These are phyloP conservation scores for Cryptomyrus ogoouensis DNA, from an alignment of 2,113 vertebrate genomes.

Conservation along the genomic window DNA sequence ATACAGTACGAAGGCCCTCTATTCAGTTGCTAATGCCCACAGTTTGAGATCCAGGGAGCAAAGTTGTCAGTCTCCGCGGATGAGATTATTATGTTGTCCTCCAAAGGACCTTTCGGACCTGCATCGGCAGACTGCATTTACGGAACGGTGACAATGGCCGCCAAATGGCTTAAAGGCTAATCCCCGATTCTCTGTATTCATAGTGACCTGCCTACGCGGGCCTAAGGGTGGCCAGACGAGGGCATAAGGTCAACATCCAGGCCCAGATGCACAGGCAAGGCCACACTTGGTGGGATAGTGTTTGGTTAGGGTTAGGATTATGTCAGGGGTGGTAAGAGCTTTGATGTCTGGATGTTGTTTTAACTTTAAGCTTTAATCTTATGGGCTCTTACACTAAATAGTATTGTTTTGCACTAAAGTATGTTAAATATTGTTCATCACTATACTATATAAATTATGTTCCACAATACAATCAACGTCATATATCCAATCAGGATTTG, in stretches of 20 bases:
- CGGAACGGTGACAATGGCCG: slow-evolving; percentile 63
- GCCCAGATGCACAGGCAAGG: slow-evolving; percentile 56
- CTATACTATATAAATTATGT: neutral
- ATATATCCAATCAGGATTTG: neutral
- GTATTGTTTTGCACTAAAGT: neutral
- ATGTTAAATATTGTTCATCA: neutral
- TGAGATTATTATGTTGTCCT: slow-evolving; percentile 67
- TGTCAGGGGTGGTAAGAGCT: slow-evolving; percentile 32
- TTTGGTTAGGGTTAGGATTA: slow-evolving; percentile 40
- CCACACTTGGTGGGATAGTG: slow-evolving; percentile 29
- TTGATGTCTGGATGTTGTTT: neutral
- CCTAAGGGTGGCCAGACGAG: slow-evolving; percentile 57
- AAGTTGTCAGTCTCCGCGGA: slow-evolving; percentile 72
- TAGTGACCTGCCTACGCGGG: slow-evolving; percentile 64
- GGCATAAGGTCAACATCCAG: slow-evolving; percentile 66
- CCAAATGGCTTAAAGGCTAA: slow-evolving; percentile 76
- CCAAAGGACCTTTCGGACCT: slow-evolving; percentile 53
- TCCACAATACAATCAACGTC: no score
- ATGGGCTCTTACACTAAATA: neutral
- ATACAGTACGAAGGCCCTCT: slow-evolving; percentile 93
- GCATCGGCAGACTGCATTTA: slow-evolving; percentile 78
- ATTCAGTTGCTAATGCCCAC: slow-evolving; percentile 95
- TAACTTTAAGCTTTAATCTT: slow-evolving; percentile 3
- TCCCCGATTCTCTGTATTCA: slow-evolving; percentile 74
- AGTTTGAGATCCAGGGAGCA: slow-evolving; percentile 75